Evolutionary conservation across 2,113 vertebrate genomes (phyloP), one percentile per base, ranked within the genome.

Genomic region (Calypte anna): DNA sequence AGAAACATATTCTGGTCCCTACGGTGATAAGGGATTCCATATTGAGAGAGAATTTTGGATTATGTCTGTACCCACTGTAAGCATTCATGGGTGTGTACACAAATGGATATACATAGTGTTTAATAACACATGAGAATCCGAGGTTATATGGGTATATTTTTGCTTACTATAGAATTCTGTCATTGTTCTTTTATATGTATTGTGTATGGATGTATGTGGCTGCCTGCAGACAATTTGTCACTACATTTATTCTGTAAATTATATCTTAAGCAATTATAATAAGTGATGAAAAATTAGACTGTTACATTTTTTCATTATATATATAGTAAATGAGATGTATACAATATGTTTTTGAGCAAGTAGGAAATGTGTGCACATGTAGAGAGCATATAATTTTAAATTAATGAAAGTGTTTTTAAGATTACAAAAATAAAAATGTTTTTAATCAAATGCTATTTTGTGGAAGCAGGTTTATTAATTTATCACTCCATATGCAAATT

Each of bases 31-130:
- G 25, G 57, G 70, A 50, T 55, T 89, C 30, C 7, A 2, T 67
- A 23, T 77, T 46, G 17, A 38, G 30, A 25, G 1, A 88, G 40
- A 92, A 19, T 70, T 74, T 48, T 59, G 33, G 43, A 23, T 80
- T 31, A 10, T 0, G 0, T 36, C 27, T 69, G 51, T 6, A 30
- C 4, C 6, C 14, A 64, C 3, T 54, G 10, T 84, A 61, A 58
- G 27, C 44, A 33, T 62, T 10, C 24, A 7, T 57, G 5, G 53
- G 20, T 46, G 23, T 46, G 4, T 44, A 10, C 30, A 19, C 3
- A 40, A 10, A 10, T 25, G 31, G 8, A 8, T 50, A 12, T 28
- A 11, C 40, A 40, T 40, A 13, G 40, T 66, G 15, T 18, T 55
- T 72, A 83, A 25, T 64, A 38, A 67, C 16, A 53, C n/a, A 7